Evolutionary conservation across 2,797 vertebrate genomes (phyloP).

Genomic region (Rhinatrema bivittatum): DNA sequence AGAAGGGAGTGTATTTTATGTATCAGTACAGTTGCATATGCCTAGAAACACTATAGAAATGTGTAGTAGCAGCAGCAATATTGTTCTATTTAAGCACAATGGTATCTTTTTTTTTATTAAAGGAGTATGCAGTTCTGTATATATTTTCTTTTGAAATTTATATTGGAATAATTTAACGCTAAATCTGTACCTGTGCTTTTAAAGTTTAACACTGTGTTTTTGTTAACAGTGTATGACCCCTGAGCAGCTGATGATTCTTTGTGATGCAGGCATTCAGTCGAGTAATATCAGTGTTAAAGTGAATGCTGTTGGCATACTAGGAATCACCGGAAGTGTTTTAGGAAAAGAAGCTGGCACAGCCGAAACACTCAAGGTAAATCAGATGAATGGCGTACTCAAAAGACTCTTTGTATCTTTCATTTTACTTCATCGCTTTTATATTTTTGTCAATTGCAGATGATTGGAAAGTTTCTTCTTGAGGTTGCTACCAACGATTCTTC

Average conservation of each 20-base stretch:
- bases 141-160: neutral
- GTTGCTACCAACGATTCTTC: constrained; percentile 74
- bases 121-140: neutral
- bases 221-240: constrained; percentile 74
- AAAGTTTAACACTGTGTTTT: neutral
- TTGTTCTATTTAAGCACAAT: too few species aligned
- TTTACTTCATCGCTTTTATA: neutral
- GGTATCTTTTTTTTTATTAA: neutral
- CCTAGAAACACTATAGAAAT: neutral
- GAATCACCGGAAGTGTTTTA: constrained; percentile 85
- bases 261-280: constrained; percentile 70
- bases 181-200: too few species aligned
- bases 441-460: constrained; percentile 60
- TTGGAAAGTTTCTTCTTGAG: constrained; percentile 82
- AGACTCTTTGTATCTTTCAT: too few species aligned
- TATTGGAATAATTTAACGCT: too few species aligned
- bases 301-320: constrained; percentile 85
- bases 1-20: too few species aligned
- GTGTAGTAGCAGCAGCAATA: too few species aligned
- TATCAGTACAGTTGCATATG: too few species aligned
- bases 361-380: constrained; percentile 85
- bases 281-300: constrained; percentile 74
- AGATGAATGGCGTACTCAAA: too few species aligned
- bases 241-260: constrained; percentile 83
- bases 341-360: constrained; percentile 72